Conservation (phyloP, 2,113 vertebrate species). For the Morone saxatilis region DNA sequence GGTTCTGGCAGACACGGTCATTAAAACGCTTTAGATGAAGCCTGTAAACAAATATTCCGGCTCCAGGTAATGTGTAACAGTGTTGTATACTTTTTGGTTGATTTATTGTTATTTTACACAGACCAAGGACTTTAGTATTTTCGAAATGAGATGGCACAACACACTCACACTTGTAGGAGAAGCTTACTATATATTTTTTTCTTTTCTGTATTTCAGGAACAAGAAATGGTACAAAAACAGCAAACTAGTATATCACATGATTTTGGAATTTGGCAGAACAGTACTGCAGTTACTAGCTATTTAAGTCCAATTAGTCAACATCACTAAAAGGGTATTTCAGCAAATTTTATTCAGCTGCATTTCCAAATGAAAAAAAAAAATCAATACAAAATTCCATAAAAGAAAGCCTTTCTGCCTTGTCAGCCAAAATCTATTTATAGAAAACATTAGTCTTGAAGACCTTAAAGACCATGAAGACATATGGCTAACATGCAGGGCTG, state of each 20-base stretch:
- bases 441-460: neutral
- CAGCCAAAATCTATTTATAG: slow-evolving; percentile 14
- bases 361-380: neutral
- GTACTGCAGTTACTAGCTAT: neutral
- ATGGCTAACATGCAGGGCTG: neutral
- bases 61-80: neutral
- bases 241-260: neutral
- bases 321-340: neutral
- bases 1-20: neutral
- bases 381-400: neutral
- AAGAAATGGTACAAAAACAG: neutral
- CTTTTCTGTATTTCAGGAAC: neutral
- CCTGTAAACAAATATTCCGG: neutral
- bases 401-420: neutral
- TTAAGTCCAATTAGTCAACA: neutral
- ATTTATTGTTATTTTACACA: neutral
- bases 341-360: neutral
- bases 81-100: neutral
- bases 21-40: neutral
- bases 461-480: neutral
- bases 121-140: too few relatives aligned
- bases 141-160: too few relatives aligned
- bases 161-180: neutral
- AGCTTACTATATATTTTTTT: too few relatives aligned
- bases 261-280: neutral